Percentiles rank a stretch among this genome's conserved stretches.
Evolutionary conservation across 2,797 vertebrate species (phyloP).

Genomic region (Otolemur crassicaudatus): DNA sequence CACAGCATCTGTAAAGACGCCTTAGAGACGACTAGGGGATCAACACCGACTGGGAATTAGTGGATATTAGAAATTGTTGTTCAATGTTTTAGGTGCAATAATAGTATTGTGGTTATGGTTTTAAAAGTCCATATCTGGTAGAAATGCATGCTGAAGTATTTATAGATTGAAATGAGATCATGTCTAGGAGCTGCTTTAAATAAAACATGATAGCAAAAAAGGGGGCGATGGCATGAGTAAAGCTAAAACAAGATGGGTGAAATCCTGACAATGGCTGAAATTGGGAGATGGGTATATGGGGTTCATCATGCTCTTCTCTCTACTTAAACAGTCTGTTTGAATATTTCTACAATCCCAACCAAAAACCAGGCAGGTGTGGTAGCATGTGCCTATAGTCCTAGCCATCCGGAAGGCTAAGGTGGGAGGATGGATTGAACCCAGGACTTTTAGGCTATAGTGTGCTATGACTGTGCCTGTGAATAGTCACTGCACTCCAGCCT

Average conservation of each 20-base stretch:
- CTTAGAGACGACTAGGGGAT: neutral
- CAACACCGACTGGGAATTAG: neutral
- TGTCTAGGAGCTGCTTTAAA: conserved; percentile 63
- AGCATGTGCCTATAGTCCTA: too few species aligned
- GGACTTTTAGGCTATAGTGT: neutral
- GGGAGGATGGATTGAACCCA: neutral
- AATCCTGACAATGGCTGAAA: neutral
- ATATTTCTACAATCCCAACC: conserved; percentile 22
- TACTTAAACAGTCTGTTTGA: neutral
- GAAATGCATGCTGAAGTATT: conserved; percentile 68
- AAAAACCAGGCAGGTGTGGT: neutral
- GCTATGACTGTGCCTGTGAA: neutral
- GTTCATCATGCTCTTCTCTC: neutral
- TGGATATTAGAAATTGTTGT: neutral
- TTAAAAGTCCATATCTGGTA: conserved; percentile 36
- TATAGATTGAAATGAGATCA: conserved; percentile 73
- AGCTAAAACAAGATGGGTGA: neutral
- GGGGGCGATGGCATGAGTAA: neutral
- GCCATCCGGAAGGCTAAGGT: neutral
- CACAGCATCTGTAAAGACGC: neutral
- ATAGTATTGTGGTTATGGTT: neutral
- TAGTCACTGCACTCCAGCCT: neutral
- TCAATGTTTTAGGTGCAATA: neutral
- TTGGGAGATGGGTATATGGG: neutral
- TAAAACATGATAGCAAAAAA: neutral